These are phyloP conservation scores for Spodoptera picta DNA, from an alignment of 2,888 invertebrate genomes.

Conservation along the genomic window DNA sequence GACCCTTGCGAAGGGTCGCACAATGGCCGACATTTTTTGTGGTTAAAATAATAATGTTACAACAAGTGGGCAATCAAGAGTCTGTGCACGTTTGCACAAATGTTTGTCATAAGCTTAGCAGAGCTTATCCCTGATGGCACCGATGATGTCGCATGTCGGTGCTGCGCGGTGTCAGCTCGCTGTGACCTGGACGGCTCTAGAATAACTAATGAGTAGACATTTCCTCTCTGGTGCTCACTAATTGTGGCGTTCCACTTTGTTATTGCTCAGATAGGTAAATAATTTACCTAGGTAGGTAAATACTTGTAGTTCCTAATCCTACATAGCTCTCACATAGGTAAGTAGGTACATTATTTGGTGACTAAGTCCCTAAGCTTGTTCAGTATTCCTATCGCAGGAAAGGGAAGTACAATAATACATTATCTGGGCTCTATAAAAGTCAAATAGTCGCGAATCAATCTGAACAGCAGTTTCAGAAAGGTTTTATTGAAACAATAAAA, in stretches of 20 bases:
- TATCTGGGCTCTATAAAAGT: too few species aligned
- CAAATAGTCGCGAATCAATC: too few species aligned
- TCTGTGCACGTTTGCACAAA: constrained; percentile 60
- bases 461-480: too few species aligned
- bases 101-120: constrained; percentile 45
- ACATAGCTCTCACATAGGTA: too few species aligned
- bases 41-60: constrained; percentile 54
- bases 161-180: constrained; percentile 30
- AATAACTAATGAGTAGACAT: constrained; percentile 52
- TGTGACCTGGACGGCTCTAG: constrained; percentile 44
- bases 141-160: constrained; percentile 37
- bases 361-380: too few species aligned
- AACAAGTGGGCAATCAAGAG: constrained; percentile 60
- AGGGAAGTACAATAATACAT: not conserved
- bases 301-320: too few species aligned
- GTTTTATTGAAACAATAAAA: constrained; percentile 6
- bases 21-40: constrained; percentile 48
- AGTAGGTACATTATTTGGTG: too few species aligned
- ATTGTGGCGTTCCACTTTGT: constrained; percentile 22
- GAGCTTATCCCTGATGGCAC: constrained; percentile 49
- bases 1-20: constrained; percentile 44
- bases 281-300: not conserved
- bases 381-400: too few species aligned
- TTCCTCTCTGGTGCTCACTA: constrained; percentile 42
- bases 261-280: not conserved